phyloP scores from a whole-genome alignment of 2,888 invertebrate species.

The Lepetodrilus schrolli region DNA sequence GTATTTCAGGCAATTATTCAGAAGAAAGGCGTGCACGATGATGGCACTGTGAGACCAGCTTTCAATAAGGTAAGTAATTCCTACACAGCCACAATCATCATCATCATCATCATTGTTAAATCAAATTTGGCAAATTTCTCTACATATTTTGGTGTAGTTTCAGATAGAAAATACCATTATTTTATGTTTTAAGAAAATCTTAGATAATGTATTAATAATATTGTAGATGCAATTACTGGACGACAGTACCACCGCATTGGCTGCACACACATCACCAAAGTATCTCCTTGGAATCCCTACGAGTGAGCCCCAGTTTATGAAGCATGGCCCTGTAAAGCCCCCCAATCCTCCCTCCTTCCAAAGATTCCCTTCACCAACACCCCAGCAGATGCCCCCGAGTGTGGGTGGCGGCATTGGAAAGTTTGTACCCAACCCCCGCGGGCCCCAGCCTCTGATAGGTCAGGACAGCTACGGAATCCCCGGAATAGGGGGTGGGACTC shows the following conservation, averaged over 20 bases:
- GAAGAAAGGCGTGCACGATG: slow-evolving; percentile 27
- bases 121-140: too few species aligned
- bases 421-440: slow-evolving; percentile 13
- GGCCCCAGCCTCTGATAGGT: slow-evolving; percentile 27
- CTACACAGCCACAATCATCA: too few species aligned
- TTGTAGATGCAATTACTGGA: too few species aligned
- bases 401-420: neutral
- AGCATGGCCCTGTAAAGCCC: slow-evolving; percentile 41
- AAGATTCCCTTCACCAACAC: neutral
- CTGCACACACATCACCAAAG: slow-evolving; percentile 54
- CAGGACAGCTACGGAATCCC: neutral
- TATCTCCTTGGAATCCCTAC: slow-evolving; percentile 64
- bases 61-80: neutral
- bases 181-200: too few species aligned
- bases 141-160: too few species aligned
- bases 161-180: too few species aligned
- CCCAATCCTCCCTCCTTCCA: neutral
- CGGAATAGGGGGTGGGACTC: too few species aligned
- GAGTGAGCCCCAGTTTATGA: slow-evolving; percentile 60
- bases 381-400: neutral
- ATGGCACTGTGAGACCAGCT: neutral
- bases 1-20: slow-evolving; percentile 31
- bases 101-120: too few species aligned
- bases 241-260: too few species aligned
- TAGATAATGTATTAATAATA: too few species aligned